Evolutionary conservation across 2,888 invertebrate genomes (phyloP).

Genomic region (Sesia apiformis): DNA sequence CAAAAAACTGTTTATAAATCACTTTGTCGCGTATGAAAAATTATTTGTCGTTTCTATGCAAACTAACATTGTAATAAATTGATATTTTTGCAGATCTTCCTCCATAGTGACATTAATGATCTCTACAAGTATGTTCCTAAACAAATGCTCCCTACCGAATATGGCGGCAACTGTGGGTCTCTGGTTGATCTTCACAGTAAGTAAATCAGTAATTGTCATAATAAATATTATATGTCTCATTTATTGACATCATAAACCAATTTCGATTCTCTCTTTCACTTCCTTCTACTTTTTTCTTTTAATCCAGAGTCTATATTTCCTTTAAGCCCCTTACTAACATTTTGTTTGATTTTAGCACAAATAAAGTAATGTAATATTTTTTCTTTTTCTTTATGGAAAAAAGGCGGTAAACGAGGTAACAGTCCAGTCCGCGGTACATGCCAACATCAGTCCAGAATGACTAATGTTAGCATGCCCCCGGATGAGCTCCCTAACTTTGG

Average conservation of each 20-base stretch:
- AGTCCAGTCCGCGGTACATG: too few relatives aligned
- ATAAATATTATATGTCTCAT: neutral
- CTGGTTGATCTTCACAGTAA: slow-evolving; percentile 82
- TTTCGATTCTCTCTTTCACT: too few relatives aligned
- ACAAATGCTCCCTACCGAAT: slow-evolving; percentile 86
- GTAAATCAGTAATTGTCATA: slow-evolving; percentile 11
- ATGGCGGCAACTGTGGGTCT: slow-evolving; percentile 86
- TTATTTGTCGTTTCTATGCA: too few relatives aligned
- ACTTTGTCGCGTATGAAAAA: too few relatives aligned
- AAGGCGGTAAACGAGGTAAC: too few relatives aligned
- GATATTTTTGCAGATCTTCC: slow-evolving; percentile 74
- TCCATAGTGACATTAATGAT: slow-evolving; percentile 83
- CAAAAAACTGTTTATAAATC: too few relatives aligned
- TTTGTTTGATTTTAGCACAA: neutral
- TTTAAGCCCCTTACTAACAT: neutral
- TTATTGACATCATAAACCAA: neutral
- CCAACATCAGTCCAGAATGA: too few relatives aligned
- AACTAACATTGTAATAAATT: too few relatives aligned
- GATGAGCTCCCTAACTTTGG: too few relatives aligned
- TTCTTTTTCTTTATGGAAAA: too few relatives aligned
- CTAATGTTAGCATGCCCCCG: too few relatives aligned
- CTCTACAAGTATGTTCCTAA: slow-evolving; percentile 86
- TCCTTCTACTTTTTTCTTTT: neutral
- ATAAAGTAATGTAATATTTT: too few relatives aligned
- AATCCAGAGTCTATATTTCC: neutral